Evolutionary conservation across 2,113 vertebrate genomes (phyloP).

Genomic region (Pluvianellus socialis): DNA sequence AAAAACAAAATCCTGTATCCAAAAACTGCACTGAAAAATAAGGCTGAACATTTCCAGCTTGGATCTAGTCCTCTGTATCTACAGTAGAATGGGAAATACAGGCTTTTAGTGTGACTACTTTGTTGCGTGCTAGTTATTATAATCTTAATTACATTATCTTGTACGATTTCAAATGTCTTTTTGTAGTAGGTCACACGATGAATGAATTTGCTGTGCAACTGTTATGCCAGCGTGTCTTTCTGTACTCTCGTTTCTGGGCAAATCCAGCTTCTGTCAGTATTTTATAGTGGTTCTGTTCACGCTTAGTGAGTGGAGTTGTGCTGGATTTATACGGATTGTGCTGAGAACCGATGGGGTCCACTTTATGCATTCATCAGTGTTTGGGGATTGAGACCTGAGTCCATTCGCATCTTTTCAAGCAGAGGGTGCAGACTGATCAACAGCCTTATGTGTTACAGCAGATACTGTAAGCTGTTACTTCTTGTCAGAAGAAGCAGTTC

Average conservation of each 20-base stretch:
- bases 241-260: neutral
- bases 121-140: neutral
- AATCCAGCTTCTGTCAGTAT: neutral
- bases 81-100: neutral
- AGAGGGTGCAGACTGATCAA: no score
- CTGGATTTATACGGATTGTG: neutral
- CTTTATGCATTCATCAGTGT: neutral
- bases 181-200: neutral
- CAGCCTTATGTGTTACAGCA: accelerated
- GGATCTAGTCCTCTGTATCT: neutral
- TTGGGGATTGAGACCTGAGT: neutral
- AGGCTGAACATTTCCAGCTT: neutral
- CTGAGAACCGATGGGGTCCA: neutral
- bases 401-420: neutral
- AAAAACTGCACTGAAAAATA: neutral
- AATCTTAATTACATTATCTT: neutral
- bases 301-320: neutral
- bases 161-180: neutral
- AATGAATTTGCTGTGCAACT: neutral
- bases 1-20: neutral
- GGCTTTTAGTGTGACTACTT: neutral
- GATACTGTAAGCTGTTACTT: neutral
- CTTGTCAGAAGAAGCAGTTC: neutral
- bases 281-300: neutral
- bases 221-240: neutral